Evolutionary conservation across 2,113 vertebrate genomes (phyloP), one percentile per base, ranked within the genome.

Genomic region (Argyrosomus japonicus): DNA sequence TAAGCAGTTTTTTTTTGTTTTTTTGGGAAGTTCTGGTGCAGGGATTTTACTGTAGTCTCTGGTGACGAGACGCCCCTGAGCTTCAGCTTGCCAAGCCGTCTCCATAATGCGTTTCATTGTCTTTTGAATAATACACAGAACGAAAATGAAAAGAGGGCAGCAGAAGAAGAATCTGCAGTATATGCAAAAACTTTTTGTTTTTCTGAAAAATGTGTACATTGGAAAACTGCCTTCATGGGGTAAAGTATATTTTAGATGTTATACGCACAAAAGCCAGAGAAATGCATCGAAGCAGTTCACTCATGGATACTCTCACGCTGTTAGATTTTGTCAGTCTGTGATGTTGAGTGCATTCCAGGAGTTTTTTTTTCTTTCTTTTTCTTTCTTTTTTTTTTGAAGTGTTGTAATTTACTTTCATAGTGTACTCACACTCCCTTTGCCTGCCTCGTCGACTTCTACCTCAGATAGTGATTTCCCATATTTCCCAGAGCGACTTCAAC

Each of bases 401-500:
- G 72, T 72, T 75, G 77, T 82, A 69, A 88, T 87, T 82, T 77
- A 72, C 77, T 90, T 83, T 87, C 72, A 71, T 51, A 36, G 68
- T 60, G 77, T 57, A 76, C 85, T 77, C 12, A 6, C 6, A 19
- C 89, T 82, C 60, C 57, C 64, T 68, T 77, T 48, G 51, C 54
- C 61, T 77, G 57, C 54, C 61, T 79, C 45, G 25, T 79, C 64
- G 25, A 75, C 78, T 87, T 70, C 69, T 65, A 77, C 75, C 64
- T 80, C 84, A 71, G 84, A 86, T 84, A 80, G 82, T 40, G 81
- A 88, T 90, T 91, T 88, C 78, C 75, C 69, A 65, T 71, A 79
- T 89, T 87, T 89, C 82, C 85, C 72, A 48, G 36, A 77, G 81
- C 21, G 57, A 70, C 81, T 77, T 68, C 58, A 73, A 75, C 65